Evolutionary conservation across 2,113 vertebrate genomes (phyloP).

Genomic region (Daphoenositta chrysoptera): DNA sequence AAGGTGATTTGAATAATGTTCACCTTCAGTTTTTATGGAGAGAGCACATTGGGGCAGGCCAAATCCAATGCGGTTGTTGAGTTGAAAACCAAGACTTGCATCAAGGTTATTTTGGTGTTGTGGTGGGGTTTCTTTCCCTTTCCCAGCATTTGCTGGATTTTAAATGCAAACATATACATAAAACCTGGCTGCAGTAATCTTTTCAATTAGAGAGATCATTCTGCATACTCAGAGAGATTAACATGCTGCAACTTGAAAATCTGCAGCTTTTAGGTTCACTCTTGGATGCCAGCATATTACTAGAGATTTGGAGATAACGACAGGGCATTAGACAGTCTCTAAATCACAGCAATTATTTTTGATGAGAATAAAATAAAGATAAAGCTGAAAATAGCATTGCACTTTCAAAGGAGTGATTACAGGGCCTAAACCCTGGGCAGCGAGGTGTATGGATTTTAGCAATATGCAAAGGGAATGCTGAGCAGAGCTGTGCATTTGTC

Average conservation of each 20-base stretch:
- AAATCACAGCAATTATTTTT: slow-evolving; percentile 49
- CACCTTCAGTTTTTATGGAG: background rate
- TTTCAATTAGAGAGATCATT: background rate
- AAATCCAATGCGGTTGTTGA: background rate
- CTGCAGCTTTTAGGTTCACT: slow-evolving; percentile 34
- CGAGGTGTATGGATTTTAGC: background rate
- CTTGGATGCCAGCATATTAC: slow-evolving; percentile 4
- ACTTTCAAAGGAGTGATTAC: slow-evolving; percentile 8
- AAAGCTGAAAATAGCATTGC: slow-evolving; percentile 36
- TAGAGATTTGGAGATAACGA: slow-evolving; percentile 12
- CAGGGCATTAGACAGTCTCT: slow-evolving; percentile 31
- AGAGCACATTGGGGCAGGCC: background rate
- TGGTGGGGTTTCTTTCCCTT: background rate
- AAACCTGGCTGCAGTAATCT: background rate
- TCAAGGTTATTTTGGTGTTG: background rate
- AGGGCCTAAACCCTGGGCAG: slow-evolving; percentile 15
- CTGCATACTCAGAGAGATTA: background rate
- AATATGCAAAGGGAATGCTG: background rate
- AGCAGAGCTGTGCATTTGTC: background rate
- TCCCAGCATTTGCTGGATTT: background rate
- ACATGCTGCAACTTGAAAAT: slow-evolving; percentile 41
- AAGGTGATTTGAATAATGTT: background rate
- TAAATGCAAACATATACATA: background rate
- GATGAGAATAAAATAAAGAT: slow-evolving; percentile 51
- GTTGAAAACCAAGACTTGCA: background rate